Base-by-base conservation (phyloP, 2,797 vertebrate genomes). In the Danionella dracula region DNA sequence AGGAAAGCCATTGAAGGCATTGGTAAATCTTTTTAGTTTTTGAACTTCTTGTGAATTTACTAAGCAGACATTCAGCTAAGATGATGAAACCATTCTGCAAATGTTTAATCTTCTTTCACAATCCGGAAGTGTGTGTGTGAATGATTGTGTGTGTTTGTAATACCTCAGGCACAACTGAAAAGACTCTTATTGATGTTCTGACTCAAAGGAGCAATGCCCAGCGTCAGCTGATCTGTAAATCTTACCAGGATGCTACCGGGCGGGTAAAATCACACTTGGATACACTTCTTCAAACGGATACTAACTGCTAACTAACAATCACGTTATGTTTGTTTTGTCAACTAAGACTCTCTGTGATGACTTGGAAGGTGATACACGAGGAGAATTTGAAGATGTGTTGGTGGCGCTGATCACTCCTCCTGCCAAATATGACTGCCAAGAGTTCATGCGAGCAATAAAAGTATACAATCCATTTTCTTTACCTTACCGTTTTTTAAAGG, bases 301-400 rank as follows among this genome's bases (percentile, higher is more conserved):
- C n/a, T 23, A 16, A 15, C 4, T 64, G 7, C 8, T 16, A 4
- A n/a, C n/a, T n/a, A n/a, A n/a, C n/a, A n/a, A n/a, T n/a, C n/a
- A n/a, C n/a, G n/a, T n/a, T 19, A 16, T 10, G 5, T 21, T 0
- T 59, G 29, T 7, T 1, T 42, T 51, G 20, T 64, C 45, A 2
- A 20, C 50, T n/a, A 11, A 92, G 90, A 72, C 54, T 48, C 76
- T 92, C 19, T 62, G 71, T 31, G 88, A 82, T 66, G 93, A 92
- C 66, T 78, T 96, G 78, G 78, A 94, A 76, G 89, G 90, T 0
- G 93, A 95, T 68, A 92, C 92, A 17, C 87, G 84, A 0, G 93
- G 93, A 49, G 79, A 94, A 67, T 92, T 95, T 61, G 85, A 93
- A 77, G 78, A 86, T 10, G 7, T 91, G 69, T 78, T 95, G 46